phyloP scores from a whole-genome alignment of 2,888 invertebrate genomes.

The Platycnemis pennipes region DNA sequence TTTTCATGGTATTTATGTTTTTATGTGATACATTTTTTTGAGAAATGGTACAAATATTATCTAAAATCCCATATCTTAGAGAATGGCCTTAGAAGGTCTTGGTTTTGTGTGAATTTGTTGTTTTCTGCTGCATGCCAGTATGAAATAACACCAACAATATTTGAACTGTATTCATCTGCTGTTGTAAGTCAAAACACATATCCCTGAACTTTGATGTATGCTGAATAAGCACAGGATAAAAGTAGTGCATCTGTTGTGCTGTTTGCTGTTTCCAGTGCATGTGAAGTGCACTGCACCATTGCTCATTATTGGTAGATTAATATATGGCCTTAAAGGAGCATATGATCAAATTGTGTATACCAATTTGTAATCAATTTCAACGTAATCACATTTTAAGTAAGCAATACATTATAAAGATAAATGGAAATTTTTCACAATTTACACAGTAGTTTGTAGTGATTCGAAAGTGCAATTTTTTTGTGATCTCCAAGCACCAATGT shows the following conservation, averaged over 20 bases:
- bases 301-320: constrained; percentile 32
- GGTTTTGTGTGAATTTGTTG: not conserved
- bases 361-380: constrained; percentile 42
- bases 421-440: not conserved
- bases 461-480: constrained; percentile 37
- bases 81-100: not conserved
- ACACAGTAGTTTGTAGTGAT: not conserved
- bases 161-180: not conserved
- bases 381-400: not conserved
- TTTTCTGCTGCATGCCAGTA: not conserved
- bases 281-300: not conserved
- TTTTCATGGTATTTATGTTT: constrained; percentile 15
- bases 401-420: not conserved
- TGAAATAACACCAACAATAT: not conserved
- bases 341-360: constrained; percentile 44
- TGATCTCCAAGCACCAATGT: constrained; percentile 52
- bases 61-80: not conserved
- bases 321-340: constrained; percentile 53
- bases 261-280: not conserved
- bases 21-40: constrained; percentile 10
- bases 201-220: not conserved
- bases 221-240: not conserved
- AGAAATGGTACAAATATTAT: constrained; percentile 15
- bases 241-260: not conserved
- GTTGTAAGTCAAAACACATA: not conserved